These are phyloP conservation scores for Hystrix brachyura DNA, from an alignment of 2,113 vertebrate species.

Conservation along the genomic window DNA sequence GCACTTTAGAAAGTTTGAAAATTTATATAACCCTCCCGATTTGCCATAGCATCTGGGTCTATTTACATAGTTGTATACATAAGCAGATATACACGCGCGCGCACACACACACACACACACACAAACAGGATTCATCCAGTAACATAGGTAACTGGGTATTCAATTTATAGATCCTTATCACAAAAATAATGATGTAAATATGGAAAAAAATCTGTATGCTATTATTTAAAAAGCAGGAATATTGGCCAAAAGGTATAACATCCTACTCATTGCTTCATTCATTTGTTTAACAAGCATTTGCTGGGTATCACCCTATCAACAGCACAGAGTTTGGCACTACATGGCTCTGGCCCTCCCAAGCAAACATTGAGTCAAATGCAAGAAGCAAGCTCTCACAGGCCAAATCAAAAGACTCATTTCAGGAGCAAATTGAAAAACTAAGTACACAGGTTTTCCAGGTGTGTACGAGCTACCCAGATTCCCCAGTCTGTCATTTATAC, in stretches of 20 bases:
- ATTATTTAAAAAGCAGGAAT: neutral
- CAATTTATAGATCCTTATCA: neutral
- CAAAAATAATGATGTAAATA: slow-evolving; percentile 51
- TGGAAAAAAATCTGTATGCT: neutral
- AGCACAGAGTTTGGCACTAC: neutral
- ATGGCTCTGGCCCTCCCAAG: neutral
- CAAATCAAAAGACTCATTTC: neutral
- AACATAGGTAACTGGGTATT: neutral
- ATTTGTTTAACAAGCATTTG: neutral
- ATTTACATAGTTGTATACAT: neutral
- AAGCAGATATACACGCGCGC: neutral
- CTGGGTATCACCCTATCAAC: neutral
- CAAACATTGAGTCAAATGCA: neutral
- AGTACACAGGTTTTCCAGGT: neutral
- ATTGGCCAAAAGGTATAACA: neutral
- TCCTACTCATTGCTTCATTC: neutral
- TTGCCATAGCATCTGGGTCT: slow-evolving; percentile 32
- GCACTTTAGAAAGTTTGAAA: slow-evolving; percentile 56
- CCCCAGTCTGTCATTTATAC: neutral
- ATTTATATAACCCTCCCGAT: neutral
- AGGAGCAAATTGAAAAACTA: neutral
- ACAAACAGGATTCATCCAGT: neutral
- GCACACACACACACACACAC: neutral
- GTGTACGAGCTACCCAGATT: neutral
- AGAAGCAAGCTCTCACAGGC: neutral